A percentile compares a stretch with the other conserved stretches of the same genome.
Evolutionary conservation across 2,113 vertebrate genomes (phyloP).

Genomic region (Erythrocebus patas): DNA sequence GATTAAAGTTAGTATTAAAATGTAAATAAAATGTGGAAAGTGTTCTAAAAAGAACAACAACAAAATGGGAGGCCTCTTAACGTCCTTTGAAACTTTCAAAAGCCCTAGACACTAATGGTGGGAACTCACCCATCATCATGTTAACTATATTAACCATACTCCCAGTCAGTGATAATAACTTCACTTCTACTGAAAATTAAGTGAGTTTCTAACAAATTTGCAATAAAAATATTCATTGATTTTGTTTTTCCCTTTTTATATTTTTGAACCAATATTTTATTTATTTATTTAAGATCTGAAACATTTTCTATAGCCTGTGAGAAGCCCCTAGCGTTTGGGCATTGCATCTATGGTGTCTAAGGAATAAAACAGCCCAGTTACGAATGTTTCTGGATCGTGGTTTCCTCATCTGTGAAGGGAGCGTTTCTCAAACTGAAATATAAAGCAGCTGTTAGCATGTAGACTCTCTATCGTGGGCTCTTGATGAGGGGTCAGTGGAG

Average conservation of each 20-base stretch:
- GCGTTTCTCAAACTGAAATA: background rate
- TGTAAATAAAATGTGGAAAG: background rate
- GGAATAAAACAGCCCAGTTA: background rate
- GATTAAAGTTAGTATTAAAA: constrained; percentile 19
- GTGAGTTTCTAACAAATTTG: background rate
- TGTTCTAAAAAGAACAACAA: background rate
- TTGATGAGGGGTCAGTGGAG: background rate
- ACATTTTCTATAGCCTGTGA: background rate
- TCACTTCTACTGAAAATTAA: background rate
- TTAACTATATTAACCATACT: background rate
- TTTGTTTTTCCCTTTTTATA: background rate
- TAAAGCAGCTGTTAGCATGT: background rate
- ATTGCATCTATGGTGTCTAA: background rate
- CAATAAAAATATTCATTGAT: background rate
- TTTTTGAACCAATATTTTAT: background rate
- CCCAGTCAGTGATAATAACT: background rate
- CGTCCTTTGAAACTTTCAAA: background rate
- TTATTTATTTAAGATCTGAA: background rate
- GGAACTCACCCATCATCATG: background rate
- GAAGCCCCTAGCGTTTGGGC: background rate
- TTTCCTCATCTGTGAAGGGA: background rate
- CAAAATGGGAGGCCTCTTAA: background rate
- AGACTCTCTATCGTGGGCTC: background rate
- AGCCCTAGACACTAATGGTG: background rate
- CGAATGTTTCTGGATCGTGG: background rate